phyloP scores from a whole-genome alignment of 2,888 invertebrate genomes.

The Rotaria socialis region DNA sequence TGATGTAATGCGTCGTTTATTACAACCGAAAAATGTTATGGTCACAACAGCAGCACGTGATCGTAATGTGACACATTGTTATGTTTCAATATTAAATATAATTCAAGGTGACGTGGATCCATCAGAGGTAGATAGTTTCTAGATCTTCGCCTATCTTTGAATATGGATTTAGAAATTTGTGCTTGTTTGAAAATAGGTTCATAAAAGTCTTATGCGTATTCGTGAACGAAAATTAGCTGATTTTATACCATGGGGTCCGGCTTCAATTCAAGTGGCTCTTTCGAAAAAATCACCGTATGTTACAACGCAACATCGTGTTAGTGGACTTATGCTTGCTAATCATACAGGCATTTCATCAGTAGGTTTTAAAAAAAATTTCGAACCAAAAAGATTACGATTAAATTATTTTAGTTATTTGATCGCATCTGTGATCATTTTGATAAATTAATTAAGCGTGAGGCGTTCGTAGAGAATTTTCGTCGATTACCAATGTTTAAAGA shows the following conservation, averaged over 20 bases:
- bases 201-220: conserved; percentile 89
- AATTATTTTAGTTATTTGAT: conserved; percentile 73
- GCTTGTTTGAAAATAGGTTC: conserved; percentile 63
- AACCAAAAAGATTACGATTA: background rate
- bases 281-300: conserved; percentile 91
- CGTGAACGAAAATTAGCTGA: conserved; percentile 86
- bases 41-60: conserved; percentile 86
- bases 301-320: conserved; percentile 86
- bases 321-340: conserved; percentile 93
- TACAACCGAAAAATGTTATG: conserved; percentile 99
- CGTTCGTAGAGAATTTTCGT: conserved; percentile 90
- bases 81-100: conserved; percentile 92
- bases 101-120: conserved; percentile 89
- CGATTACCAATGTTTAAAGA: conserved; percentile 90
- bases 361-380: conserved; percentile 48
- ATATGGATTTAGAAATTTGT: background rate
- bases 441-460: conserved; percentile 86
- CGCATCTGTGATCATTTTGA: conserved; percentile 85
- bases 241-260: conserved; percentile 96
- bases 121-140: conserved; percentile 66
- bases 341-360: conserved; percentile 93
- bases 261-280: conserved; percentile 90
- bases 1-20: conserved; percentile 89
- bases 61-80: conserved; percentile 71
- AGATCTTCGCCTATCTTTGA: background rate